Conservation (phyloP, 1,140 invertebrate species). For the Anastatus disparis region DNA sequence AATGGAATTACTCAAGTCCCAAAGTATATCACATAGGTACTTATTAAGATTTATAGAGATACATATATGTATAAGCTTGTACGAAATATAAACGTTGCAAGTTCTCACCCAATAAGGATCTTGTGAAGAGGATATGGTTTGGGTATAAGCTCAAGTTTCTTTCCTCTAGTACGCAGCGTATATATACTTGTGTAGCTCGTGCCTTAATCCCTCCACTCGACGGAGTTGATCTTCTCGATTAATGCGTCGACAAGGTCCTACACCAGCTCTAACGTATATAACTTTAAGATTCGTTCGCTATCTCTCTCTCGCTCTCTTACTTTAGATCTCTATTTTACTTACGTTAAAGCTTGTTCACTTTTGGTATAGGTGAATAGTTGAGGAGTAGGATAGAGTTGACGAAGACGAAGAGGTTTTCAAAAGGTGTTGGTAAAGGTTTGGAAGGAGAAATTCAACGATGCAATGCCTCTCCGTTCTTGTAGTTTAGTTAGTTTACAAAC, state of each 20-base stretch:
- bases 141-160: conserved; percentile 22
- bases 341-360: too few relatives aligned
- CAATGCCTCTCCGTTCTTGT: background rate
- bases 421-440: background rate
- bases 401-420: conserved; percentile 1
- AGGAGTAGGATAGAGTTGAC: background rate
- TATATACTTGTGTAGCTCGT: conserved; percentile 25
- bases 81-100: conserved; percentile 10
- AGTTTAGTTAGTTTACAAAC: conserved; percentile 34
- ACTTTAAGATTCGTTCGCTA: background rate
- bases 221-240: conserved; percentile 39
- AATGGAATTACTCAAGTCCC: background rate
- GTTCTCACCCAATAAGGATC: conserved; percentile 22
- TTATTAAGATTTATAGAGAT: too few relatives aligned
- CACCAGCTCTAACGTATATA: background rate
- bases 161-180: conserved; percentile 3
- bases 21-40: background rate
- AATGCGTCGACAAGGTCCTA: conserved; percentile 30
- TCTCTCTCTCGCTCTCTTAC: background rate
- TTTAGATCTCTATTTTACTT: background rate
- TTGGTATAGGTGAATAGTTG: background rate
- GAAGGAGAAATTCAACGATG: background rate
- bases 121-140: background rate
- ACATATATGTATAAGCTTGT: too few relatives aligned
- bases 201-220: conserved; percentile 21